phyloP scores from a whole-genome alignment of 2,888 invertebrate species.

The Sthenelais limicola region DNA sequence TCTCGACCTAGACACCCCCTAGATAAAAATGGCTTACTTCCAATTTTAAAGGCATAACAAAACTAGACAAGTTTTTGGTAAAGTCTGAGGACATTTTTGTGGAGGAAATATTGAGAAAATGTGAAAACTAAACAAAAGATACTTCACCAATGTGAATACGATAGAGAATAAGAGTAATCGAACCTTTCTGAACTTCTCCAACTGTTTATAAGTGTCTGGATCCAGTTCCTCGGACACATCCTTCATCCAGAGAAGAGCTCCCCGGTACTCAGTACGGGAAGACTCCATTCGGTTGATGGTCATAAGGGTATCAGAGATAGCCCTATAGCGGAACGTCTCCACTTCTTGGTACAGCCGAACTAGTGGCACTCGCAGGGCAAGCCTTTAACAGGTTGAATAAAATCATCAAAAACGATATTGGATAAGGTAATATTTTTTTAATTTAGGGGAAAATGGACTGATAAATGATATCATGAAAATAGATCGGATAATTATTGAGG shows the following conservation, averaged over 20 bases:
- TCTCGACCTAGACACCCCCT: neutral
- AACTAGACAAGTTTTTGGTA: no score
- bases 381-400: no score
- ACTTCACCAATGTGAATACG: no score
- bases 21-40: neutral
- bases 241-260: slow-evolving; percentile 92
- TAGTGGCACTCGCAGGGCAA: slow-evolving; percentile 88
- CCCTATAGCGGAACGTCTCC: slow-evolving; percentile 96
- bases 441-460: no score
- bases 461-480: no score
- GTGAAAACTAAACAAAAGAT: no score
- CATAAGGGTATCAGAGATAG: slow-evolving; percentile 91
- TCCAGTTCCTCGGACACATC: slow-evolving; percentile 95
- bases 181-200: slow-evolving; percentile 96
- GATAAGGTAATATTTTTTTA: no score
- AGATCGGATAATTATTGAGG: no score
- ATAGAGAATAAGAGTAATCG: slow-evolving; percentile 5
- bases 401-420: no score
- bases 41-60: neutral
- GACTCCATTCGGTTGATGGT: slow-evolving; percentile 96
- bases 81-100: no score
- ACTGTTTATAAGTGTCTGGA: slow-evolving; percentile 94
- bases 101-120: neutral
- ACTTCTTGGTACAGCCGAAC: slow-evolving; percentile 85
- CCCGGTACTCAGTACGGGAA: slow-evolving; percentile 94